Evolutionary conservation across 2,797 vertebrate genomes (phyloP), one percentile per base, ranked within the genome.

Genomic region (Typhlichthys subterraneus): DNA sequence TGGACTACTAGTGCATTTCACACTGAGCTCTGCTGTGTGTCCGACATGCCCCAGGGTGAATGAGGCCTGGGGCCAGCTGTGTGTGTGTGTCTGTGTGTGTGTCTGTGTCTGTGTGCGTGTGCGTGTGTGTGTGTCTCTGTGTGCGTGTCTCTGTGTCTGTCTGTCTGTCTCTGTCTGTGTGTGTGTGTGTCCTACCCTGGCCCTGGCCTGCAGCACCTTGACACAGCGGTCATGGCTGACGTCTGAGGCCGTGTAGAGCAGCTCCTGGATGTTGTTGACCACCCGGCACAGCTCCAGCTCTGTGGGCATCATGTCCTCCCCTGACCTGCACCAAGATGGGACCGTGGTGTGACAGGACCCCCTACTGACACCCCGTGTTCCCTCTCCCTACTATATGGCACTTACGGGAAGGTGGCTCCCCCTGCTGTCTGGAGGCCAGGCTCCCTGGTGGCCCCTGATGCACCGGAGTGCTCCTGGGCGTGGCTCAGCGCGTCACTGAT

Each of bases 211-310:
- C 45, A 99, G 94, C 62, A 99, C 95, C 79, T 98, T 99, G 80
- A 97, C 96, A 0, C 96, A 96, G 79, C 97, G 95, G 85, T 99
- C 96, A 0, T 99, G 97, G 88, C 96, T 95, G 79, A 95, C 84
- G 69, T 98, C 96, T 0, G 96, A 98, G 11, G 97, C 95, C 0
- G 89, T 90, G 85, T 91, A 90, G 56, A 98, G 85, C 55, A 98
- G 88, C 73, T 98, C 97, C 73, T 97, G 96, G 66, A 94, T 87
- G 80, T 85, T 95, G 81, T 88, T 94, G 61, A 94, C 92, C 76
- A 99, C 87, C 38, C 94, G 93, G 80, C 94, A 91, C 68, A 99
- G 88, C 83, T 99, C 97, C 76, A 94, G 85, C 53, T 98, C 96
- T 3, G 93, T 91, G 51, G 98, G 92, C 84, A 95, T 96, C 91